These are phyloP conservation scores for Abrostola tripartita DNA, from an alignment of 2,888 invertebrate species.

Conservation along the genomic window DNA sequence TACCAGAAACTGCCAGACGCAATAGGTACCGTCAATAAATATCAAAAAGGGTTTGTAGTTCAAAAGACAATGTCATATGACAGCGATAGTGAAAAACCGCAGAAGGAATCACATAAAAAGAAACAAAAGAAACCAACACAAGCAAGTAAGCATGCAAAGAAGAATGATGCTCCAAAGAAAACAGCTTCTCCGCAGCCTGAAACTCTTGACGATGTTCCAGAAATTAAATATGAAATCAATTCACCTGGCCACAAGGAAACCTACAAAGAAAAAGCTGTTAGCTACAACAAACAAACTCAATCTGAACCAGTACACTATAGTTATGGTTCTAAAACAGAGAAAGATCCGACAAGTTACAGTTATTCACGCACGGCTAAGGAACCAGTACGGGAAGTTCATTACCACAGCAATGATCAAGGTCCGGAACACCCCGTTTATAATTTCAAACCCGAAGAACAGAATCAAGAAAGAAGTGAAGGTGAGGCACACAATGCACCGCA, in stretches of 20 bases:
- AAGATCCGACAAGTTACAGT: conserved; percentile 76
- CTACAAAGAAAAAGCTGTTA: conserved; percentile 76
- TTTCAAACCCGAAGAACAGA: conserved; percentile 65
- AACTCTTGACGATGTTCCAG: conserved; percentile 70
- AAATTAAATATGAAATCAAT: conserved; percentile 78
- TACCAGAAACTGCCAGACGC: conserved; percentile 72
- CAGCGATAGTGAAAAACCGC: conserved; percentile 67
- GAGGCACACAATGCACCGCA: conserved; percentile 48
- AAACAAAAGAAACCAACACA: conserved; percentile 67
- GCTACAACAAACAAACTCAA: conserved; percentile 78
- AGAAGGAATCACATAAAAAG: conserved; percentile 64
- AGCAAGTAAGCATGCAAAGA: conserved; percentile 61
- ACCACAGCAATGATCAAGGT: conserved; percentile 66
- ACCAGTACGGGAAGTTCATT: conserved; percentile 70
- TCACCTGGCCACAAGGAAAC: conserved; percentile 80
- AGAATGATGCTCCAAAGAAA: conserved; percentile 64
- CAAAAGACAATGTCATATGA: conserved; percentile 75
- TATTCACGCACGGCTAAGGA: conserved; percentile 67
- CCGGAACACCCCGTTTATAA: conserved; percentile 74
- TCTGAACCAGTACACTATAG: conserved; percentile 73
- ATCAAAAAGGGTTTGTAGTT: conserved; percentile 71
- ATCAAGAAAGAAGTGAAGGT: conserved; percentile 44
- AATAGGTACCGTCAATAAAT: conserved; percentile 65
- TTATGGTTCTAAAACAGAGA: conserved; percentile 72
- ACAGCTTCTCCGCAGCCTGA: conserved; percentile 66